Percentiles rank a stretch among this genome's conserved stretches.
Evolutionary conservation across 2,888 invertebrate species (phyloP).

Genomic region (Leptura quadrifasciata): DNA sequence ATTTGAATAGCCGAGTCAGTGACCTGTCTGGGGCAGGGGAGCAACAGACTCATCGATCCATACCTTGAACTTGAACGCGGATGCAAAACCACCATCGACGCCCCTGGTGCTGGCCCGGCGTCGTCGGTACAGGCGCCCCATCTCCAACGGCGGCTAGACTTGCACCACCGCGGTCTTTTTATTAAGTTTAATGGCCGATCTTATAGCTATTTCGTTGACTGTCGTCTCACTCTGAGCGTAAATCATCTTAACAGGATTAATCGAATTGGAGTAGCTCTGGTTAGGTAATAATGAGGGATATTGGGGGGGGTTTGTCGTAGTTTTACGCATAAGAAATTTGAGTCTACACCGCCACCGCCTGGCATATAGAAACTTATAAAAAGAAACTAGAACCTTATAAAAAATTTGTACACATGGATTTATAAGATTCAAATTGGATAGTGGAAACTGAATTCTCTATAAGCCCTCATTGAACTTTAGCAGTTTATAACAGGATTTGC

Average conservation of each 20-base stretch:
- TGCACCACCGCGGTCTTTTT: constrained; percentile 31
- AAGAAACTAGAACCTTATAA: no score
- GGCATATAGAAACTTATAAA: no score
- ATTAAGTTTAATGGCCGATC: constrained; percentile 38
- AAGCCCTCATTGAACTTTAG: no score
- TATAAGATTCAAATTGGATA: no score
- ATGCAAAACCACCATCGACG: constrained; percentile 5
- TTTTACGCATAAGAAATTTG: no score
- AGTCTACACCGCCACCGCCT: no score
- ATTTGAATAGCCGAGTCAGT: constrained; percentile 39
- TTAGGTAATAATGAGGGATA: not conserved
- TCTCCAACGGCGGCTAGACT: constrained; percentile 31
- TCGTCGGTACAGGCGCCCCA: constrained; percentile 20
- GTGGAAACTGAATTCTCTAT: no score
- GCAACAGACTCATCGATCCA: constrained; percentile 46
- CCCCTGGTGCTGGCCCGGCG: constrained; percentile 31
- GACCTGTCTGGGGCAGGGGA: constrained; percentile 41
- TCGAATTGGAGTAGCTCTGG: not conserved
- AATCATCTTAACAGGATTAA: not conserved
- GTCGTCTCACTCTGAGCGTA: not conserved
- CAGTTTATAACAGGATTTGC: no score
- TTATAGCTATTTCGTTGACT: not conserved
- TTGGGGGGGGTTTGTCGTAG: no score
- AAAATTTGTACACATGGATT: no score
- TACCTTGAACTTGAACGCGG: constrained; percentile 46